These are phyloP conservation scores for Perccottus glenii DNA, from an alignment of 2,113 vertebrate genomes.

Conservation along the genomic window DNA sequence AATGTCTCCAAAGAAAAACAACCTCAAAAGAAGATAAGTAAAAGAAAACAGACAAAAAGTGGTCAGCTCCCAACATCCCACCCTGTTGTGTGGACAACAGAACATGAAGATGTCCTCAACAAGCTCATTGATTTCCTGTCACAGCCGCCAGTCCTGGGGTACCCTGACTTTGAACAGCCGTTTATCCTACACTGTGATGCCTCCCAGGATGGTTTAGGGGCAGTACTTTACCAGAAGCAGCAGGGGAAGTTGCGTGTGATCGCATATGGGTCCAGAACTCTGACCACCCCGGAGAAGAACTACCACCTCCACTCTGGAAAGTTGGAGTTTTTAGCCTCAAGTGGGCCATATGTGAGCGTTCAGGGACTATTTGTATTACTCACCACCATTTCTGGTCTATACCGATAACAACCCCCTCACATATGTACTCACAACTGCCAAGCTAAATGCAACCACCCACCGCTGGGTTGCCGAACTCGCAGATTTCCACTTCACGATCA, in stretches of 20 bases:
- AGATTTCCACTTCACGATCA: slow-evolving; percentile 1
- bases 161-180: slow-evolving; percentile 4
- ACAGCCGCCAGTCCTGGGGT: neutral
- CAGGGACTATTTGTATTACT: neutral
- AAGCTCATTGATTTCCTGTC: slow-evolving; percentile 6
- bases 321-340: slow-evolving; percentile 3
- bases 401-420: slow-evolving; percentile 21
- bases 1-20: neutral
- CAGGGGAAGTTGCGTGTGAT: slow-evolving; percentile 2
- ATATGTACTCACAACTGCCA: slow-evolving; percentile 17
- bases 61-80: neutral
- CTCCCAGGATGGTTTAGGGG: neutral
- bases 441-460: neutral
- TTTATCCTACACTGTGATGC: slow-evolving; percentile 4
- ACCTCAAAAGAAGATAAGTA: neutral
- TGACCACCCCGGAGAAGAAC: neutral
- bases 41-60: neutral
- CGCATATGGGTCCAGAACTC: neutral
- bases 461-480: slow-evolving; percentile 3
- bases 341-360: slow-evolving; percentile 8
- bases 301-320: slow-evolving; percentile 5
- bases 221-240: neutral
- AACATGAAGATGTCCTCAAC: slow-evolving; percentile 2
- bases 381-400: slow-evolving; percentile 16
- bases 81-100: neutral